Evolutionary conservation across 2,888 invertebrate genomes (phyloP), one percentile per base, ranked within the genome.

Genomic region (Odontocerum albicorne): DNA sequence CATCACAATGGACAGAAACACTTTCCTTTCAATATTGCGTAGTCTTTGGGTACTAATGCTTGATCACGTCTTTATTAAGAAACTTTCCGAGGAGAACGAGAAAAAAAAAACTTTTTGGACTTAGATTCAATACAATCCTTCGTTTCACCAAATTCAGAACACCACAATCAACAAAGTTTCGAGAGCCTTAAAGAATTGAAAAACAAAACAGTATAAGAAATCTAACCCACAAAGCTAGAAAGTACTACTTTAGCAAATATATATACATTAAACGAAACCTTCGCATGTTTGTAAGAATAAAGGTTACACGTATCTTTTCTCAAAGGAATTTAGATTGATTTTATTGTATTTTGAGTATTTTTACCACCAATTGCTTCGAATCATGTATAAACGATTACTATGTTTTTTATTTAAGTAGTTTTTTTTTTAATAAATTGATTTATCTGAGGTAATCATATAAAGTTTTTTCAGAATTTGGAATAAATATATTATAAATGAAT

Each of bases 51-150:
- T 45, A 35, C 47, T 22, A 38, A 38, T 36, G 35, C 38, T 20
- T 22, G 49, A 49, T 45, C 53, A 42, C 53, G 53, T 53, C 53
- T 53, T 53, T 53, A 53, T 53, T 40, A 53, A 32, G 33, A 47
- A 53, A 53, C 32, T 53, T 53, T 22, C 6, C 53, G 10, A 15
- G 38, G 22, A 46, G n/a, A 36, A 40, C n/a, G 22, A 19, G 42
- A 27, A 53, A 46, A 21, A 39, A 33, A 47, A 47, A 47, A 53
- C 40, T 53, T 53, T 53, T 40, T 39, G 22, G 44, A 45, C 43
- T 46, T 39, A 39, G 39, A 31, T 39, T 46, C 21, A 19, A n/a
- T 17, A 31, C 19, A 38, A 39, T 38, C 49, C 31, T 31, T 39
- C 19, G 20, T 6, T 16, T 35, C 35, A 4, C 8, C 13, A 35